These are phyloP conservation scores for Brachionus paranguensis DNA, from an alignment of 1,140 invertebrate species.

Conservation along the genomic window DNA sequence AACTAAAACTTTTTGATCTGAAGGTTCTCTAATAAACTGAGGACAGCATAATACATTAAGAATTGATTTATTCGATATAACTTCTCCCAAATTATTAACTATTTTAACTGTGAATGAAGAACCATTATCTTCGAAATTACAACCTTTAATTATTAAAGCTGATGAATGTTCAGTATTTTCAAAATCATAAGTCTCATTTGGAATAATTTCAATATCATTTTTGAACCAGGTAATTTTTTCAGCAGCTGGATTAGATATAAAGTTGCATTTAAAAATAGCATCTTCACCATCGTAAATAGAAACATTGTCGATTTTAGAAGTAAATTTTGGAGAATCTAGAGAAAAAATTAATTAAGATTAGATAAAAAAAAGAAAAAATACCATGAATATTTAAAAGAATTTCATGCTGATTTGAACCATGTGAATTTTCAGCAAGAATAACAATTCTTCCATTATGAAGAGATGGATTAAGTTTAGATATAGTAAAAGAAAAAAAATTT, in stretches of 20 bases:
- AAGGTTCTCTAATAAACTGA: not conserved
- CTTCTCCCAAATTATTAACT: not conserved
- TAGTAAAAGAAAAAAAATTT: not conserved
- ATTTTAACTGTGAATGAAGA: not conserved
- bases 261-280: constrained; percentile 2
- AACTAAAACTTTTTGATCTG: not conserved
- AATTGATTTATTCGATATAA: not conserved
- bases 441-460: not conserved
- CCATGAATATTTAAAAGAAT: not conserved
- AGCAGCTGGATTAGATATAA: not conserved
- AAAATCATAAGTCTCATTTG: not conserved
- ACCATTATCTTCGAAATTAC: not conserved
- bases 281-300: not conserved
- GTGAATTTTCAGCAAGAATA: not conserved
- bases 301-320: not conserved
- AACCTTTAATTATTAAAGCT: not conserved
- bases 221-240: not conserved
- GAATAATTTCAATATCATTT: constrained; percentile 16
- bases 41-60: not conserved
- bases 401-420: not conserved
- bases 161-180: not conserved
- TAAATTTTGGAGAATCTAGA: not conserved
- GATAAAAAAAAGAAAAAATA: not conserved
- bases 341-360: not conserved
- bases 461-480: not conserved